Conservation (phyloP, 2,797 vertebrate genomes). For the Antrozous pallidus region DNA sequence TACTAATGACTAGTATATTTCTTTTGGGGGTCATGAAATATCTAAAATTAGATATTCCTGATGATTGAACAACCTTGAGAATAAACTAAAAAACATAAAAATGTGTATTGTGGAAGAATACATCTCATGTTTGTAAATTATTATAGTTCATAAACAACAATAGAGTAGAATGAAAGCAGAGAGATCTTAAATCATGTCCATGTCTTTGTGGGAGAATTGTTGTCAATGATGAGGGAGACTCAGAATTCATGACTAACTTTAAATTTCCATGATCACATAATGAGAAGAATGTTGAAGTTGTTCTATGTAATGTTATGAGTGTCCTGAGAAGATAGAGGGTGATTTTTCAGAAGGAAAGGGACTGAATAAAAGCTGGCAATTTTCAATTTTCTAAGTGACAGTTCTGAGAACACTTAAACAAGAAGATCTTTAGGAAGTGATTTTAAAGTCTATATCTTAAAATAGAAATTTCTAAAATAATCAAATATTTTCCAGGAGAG, state of each 20-base stretch:
- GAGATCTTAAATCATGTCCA: neutral
- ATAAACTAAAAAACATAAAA: neutral
- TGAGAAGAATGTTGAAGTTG: neutral
- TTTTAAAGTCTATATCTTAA: neutral
- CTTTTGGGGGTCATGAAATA: neutral
- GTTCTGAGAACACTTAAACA: neutral
- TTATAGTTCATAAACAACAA: neutral
- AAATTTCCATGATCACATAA: neutral
- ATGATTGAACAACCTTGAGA: neutral
- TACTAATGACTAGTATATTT: neutral
- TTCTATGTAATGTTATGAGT: neutral
- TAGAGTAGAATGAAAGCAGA: neutral
- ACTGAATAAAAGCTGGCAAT: neutral
- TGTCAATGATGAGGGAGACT: neutral
- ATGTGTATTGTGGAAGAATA: neutral
- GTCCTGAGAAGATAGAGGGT: neutral
- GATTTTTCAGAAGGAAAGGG: conserved; percentile 8
- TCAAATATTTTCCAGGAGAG: neutral
- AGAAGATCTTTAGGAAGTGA: neutral
- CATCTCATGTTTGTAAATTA: neutral
- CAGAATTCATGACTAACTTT: neutral
- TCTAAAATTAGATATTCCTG: neutral
- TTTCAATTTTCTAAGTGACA: neutral
- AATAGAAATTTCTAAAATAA: conserved; percentile 22
- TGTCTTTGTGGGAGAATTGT: neutral